Evolutionary conservation across 2,888 invertebrate genomes (phyloP), one percentile per base, ranked within the genome.

Genomic region (Melinaea menophilus): DNA sequence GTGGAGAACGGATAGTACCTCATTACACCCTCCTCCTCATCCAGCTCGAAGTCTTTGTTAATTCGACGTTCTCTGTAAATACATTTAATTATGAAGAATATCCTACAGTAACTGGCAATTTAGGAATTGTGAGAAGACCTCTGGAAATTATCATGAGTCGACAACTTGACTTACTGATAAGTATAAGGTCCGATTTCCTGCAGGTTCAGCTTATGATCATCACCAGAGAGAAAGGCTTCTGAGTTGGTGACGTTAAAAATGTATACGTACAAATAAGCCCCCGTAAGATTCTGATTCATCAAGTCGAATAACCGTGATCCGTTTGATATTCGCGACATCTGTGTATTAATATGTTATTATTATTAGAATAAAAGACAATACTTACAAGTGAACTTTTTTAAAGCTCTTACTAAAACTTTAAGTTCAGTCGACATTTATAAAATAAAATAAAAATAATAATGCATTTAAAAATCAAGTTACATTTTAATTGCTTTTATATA

Each of bases 211-310:
- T 95, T 95, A 61, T 86, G 80, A 67, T 93, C 94, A 58, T 86
- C 80, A 0, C 95, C 95, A 0, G 85, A 84, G 45, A 94, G 79
- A 82, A 95, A 96, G 56, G 91, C 92, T 9, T 93, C 92, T 2
- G 92, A 82, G 79, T 97, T 97, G n/a, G 96, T 96, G 59, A 96
- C 92, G 77, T 96, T 96, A 81, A 96, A 97, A 63, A 95, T 86
- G 77, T 93, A 95, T 0, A 94, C 90, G 46, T 92, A 93, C 4
- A 95, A 78, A 67, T 91, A 92, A 0, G 95, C 91, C 0, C 93
- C 92, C 41, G 94, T 87, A 0, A 94, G 93, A 13, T 95, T 95
- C 2, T 91, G 85, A 61, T 86, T 79, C 92, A 95, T 94, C n/a
- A 95, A 73, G 3, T 90, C 80, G 72, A 92, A 93, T 1, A 94